Base-by-base conservation (phyloP, 2,797 vertebrate genomes). In the Microctenopoma lineatum region DNA sequence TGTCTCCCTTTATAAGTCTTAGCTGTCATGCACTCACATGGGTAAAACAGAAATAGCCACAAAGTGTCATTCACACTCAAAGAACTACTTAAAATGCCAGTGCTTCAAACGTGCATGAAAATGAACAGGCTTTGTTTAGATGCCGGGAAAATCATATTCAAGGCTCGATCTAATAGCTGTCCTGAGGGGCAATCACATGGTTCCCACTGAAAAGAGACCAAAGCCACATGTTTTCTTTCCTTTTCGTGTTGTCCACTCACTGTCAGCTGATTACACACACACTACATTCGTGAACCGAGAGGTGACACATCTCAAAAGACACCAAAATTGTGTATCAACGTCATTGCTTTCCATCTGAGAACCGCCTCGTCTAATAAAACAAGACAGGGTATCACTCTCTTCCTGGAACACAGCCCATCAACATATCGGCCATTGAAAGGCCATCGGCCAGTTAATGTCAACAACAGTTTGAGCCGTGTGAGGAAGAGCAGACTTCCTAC, bases 401-500 rank as follows among this genome's bases (percentile, higher is more conserved):
- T 86, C 80, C 77, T 84, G 79, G 66, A 81, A 76, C 55, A 51
- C 52, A 5, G 79, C 56, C 38, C 75, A 79, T 85, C 58, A 66
- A 75, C 66, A 66, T 59, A 77, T 76, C 46, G 47, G 75, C 64
- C 79, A 56, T 45, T 65, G 47, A 77, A 72, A 86, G 75, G 77
- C 77, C 77, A 76, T 57, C 39, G n/a, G 63, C 62, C 73, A 56
- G 81, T 84, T 89, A 73, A 87, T 74, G 84, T 87, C 87, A 89
- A 89, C 86, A 89, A 79, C 75, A 58, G 79, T 80, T 80, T 3
- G 34, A 77, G 80, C 41, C 3, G 26, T 52, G 51, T 79, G 84
- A 90, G 26, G 12, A 51, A 77, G 44, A 87, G 65, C 89, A 87
- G 85, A 83, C 84, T 80, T 89, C 80, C 85, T 82, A 50, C 58